These are phyloP conservation scores for Trogon melanurus DNA, from an alignment of 2,113 vertebrate genomes.

Conservation along the genomic window DNA sequence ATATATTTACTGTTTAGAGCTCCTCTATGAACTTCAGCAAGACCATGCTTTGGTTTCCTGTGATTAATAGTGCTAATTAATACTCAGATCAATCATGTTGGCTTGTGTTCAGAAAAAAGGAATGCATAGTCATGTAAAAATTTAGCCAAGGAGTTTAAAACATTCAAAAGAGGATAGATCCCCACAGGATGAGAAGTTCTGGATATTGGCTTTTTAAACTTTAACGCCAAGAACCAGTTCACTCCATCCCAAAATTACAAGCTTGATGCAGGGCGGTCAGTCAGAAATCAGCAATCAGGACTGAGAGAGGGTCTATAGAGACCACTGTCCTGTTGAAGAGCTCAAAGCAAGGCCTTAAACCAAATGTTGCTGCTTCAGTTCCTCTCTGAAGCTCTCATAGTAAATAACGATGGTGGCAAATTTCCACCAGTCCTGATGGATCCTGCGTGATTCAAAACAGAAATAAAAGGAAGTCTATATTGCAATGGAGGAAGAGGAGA, in stretches of 20 bases:
- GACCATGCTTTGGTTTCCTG: conserved; percentile 3
- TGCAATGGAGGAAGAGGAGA: neutral
- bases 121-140: conserved; percentile 14
- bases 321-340: neutral
- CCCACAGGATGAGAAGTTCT: neutral
- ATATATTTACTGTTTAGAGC: conserved; percentile 4
- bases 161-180: neutral
- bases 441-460: neutral
- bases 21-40: conserved; percentile 3
- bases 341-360: neutral
- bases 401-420: neutral
- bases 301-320: neutral
- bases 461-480: neutral
- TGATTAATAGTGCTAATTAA: conserved; percentile 47
- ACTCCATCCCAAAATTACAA: neutral
- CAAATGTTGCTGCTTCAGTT: neutral
- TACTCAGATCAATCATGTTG: conserved; percentile 45
- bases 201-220: neutral
- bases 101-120: neutral
- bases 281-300: neutral
- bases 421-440: neutral
- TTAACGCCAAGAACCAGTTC: neutral
- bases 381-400: neutral
- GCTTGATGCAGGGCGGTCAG: accelerated
- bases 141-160: neutral